Base-by-base conservation (phyloP, 2,888 invertebrate species). In the Limnephilus auricula region DNA sequence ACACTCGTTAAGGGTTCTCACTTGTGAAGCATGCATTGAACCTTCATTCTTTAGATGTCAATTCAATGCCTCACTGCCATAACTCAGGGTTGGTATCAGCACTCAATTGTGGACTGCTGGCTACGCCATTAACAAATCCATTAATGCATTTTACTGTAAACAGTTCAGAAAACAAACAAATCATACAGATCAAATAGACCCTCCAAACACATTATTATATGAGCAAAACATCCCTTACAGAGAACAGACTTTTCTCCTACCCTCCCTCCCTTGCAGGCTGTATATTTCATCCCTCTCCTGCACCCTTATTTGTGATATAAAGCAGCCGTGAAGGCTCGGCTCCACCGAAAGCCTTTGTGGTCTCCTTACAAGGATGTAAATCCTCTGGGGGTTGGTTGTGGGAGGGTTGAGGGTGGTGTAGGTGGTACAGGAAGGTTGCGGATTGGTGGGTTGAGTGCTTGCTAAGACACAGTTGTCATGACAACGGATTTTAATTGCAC, bases 171-270 rank as follows among this genome's bases (percentile, higher is more conserved):
- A 45, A 89, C 91, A 91, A 91, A 91, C 91, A 91, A 91, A 91
- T 91, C 89, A 91, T 91, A 89, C 85, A 91, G 89, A 89, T 78
- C 91, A 91, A 91, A 91, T 89, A 91, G 50, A 89, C 82, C n/a
- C n/a, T 25, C 25, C 25, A 65, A 65, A 65, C 65, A 65, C 65
- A 65, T 65, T 65, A 65, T 65, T 65, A 65, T 65, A 65, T 65
- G 25, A 65, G 65, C 6, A n/a, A 65, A 65, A 65, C 65, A 65
- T 37, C 45, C 82, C 88, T 80, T 18, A 31, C 31, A 80, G 80
- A 31, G 32, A 15, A 80, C 9, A 18, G 32, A 0, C 13, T 18
- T 13, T 31, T 13, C 80, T 31, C 31, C 13, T 13, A 13, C 31
- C 4, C 80, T 80, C 32, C 32, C 80, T 80, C 80, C 80, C 32